Base-by-base conservation (phyloP, 1,140 invertebrate species). In the Riptortus pedestris region DNA sequence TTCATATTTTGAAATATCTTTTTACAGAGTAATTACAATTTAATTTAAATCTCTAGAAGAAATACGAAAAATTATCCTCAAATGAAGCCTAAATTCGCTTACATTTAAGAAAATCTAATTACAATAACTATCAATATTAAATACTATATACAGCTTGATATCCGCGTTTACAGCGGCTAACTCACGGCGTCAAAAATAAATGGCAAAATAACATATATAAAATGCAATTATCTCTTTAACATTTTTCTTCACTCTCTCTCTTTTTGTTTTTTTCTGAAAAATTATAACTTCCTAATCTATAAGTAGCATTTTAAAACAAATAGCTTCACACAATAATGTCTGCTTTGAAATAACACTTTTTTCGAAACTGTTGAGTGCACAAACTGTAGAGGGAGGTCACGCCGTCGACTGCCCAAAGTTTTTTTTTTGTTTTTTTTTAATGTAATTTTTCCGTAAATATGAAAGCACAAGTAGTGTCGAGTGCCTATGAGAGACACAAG, bases 81-180 rank as follows among this genome's bases (percentile, higher is more conserved):
- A 47, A 47, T n/a, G 45, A n/a, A n/a, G n/a, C n/a, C n/a, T 47
- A 47, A 47, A 47, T 47, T 20, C 14, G 20, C 43, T 45, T 45
- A 47, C 45, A 47, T 47, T 47, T 47, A 22, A 47, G 45, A 47
- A 20, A 47, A 47, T 47, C 45, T 47, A 47, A 47, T 47, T 47
- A 47, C 45, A n/a, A n/a, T n/a, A 47, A 3, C 45, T 47, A 47
- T 9, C 4, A 22, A 47, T 20, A 47, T 47, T 47, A 47, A 47
- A 47, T 47, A 47, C 16, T 47, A 47, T 47, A n/a, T 47, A 47
- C 45, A 47, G n/a, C n/a, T 9, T 47, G 18, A 20, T n/a, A n/a
- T 22, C 22, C 12, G 4, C 45, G 22, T 47, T 47, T 47, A 4
- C 22, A 20, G 45, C 4, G 45, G n/a, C 45, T 9, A 47, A 20